phyloP scores from a whole-genome alignment of 1,140 invertebrate species.

The Drosophila ogumai region DNA sequence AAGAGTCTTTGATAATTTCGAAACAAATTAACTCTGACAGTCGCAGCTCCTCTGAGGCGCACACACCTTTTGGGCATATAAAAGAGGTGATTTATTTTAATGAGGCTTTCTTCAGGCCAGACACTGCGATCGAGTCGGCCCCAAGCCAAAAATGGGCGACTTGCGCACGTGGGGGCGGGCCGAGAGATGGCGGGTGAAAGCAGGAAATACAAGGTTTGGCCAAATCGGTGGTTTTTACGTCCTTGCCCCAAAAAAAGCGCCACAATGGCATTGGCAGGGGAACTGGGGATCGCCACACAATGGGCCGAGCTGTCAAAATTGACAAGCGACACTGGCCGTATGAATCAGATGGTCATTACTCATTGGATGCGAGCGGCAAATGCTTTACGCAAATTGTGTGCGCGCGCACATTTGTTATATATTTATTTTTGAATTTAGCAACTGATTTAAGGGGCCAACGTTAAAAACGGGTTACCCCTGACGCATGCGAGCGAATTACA shows the following conservation, averaged over 20 bases:
- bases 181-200: constrained; percentile 60
- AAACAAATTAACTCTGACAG: not conserved
- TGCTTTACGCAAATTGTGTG: constrained; percentile 53
- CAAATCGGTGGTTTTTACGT: constrained; percentile 55
- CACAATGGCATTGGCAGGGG: constrained; percentile 7
- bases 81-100: constrained; percentile 57
- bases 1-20: not conserved
- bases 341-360: constrained; percentile 74
- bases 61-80: constrained; percentile 36
- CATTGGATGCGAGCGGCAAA: constrained; percentile 54
- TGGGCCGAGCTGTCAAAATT: constrained; percentile 70
- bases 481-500: constrained; percentile 76
- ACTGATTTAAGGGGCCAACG: constrained; percentile 56
- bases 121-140: constrained; percentile 21
- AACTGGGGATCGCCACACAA: constrained; percentile 37
- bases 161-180: constrained; percentile 50
- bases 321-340: constrained; percentile 46
- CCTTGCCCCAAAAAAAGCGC: constrained; percentile 75
- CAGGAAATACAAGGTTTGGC: constrained; percentile 77
- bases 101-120: constrained; percentile 61
- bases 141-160: constrained; percentile 38
- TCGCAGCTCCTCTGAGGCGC: not conserved
- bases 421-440: constrained; percentile 78
- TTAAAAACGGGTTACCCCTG: constrained; percentile 65
- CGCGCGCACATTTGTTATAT: constrained; percentile 63